Percentiles rank a stretch among this genome's conserved stretches.
These are phyloP conservation scores for Litocranius walleri DNA, from an alignment of 2,113 vertebrate species.

Conservation along the genomic window DNA sequence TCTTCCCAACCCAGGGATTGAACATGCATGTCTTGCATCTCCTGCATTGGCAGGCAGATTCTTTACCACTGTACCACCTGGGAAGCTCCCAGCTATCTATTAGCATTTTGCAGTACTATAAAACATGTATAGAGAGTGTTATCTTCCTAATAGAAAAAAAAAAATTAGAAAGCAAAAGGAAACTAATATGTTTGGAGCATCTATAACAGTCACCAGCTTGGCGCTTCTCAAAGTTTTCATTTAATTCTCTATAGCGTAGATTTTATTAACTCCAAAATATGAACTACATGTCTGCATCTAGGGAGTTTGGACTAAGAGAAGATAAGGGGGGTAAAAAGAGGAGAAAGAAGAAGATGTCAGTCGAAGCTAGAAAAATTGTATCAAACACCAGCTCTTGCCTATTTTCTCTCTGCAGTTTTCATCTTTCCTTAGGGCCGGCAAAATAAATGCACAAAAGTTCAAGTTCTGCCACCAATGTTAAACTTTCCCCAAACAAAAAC, in stretches of 20 bases:
- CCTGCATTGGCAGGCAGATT: not conserved
- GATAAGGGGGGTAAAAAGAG: not conserved
- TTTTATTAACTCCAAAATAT: not conserved
- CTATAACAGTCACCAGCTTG: not conserved
- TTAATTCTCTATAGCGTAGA: not conserved
- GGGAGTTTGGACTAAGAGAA: not conserved
- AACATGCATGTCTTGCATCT: not conserved
- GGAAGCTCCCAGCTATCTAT: not conserved
- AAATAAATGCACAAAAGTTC: not conserved
- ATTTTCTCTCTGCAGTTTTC: not conserved
- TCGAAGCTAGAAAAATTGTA: not conserved
- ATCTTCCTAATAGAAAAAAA: not conserved
- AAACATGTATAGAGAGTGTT: not conserved
- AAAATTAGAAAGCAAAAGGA: not conserved
- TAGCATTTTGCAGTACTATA: not conserved
- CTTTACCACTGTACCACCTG: not conserved
- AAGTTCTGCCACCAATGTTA: not conserved
- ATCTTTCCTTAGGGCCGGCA: not conserved
- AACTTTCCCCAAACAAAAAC: not conserved
- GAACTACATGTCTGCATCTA: not conserved
- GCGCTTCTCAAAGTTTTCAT: not conserved
- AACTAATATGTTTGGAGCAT: not conserved
- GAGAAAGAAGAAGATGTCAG: not conserved
- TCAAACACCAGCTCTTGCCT: not conserved
- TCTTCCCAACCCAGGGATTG: not conserved